Conservation (phyloP, 2,888 invertebrate genomes). For the Perdita meconis region DNA sequence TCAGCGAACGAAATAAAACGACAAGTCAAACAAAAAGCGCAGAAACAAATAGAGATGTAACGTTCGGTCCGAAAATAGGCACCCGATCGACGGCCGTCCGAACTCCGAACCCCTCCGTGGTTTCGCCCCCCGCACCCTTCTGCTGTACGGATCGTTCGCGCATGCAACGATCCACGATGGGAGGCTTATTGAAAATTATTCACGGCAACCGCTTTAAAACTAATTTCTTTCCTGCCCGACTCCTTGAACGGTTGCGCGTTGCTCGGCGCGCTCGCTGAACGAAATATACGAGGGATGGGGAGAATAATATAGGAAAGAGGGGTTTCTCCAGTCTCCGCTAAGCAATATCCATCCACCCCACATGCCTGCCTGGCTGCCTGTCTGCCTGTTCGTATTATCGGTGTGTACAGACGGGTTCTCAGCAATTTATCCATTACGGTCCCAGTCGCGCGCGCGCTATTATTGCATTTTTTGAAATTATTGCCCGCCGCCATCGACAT, state of each 20-base stretch:
- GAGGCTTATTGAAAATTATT: conserved; percentile 44
- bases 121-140: background rate
- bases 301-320: conserved; percentile 83
- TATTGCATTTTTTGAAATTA: conserved; percentile 83
- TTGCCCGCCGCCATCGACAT: conserved; percentile 63
- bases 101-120: background rate
- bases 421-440: conserved; percentile 84
- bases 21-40: conserved; percentile 22
- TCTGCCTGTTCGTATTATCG: conserved; percentile 82
- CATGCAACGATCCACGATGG: background rate
- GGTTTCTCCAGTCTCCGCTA: conserved; percentile 79
- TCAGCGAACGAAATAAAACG: conserved; percentile 14
- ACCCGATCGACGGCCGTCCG: background rate
- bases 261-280: conserved; percentile 69
- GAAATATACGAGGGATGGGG: conserved; percentile 76
- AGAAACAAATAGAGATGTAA: conserved; percentile 7
- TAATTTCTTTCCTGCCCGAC: conserved; percentile 36
- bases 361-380: conserved; percentile 80
- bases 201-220: conserved; percentile 39
- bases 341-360: conserved; percentile 83
- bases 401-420: conserved; percentile 79
- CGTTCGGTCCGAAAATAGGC: conserved; percentile 19
- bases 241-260: conserved; percentile 70
- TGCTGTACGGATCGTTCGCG: background rate
- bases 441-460: conserved; percentile 80